Conservation (phyloP, 1,140 invertebrate genomes). For the Fopius arisanus region DNA sequence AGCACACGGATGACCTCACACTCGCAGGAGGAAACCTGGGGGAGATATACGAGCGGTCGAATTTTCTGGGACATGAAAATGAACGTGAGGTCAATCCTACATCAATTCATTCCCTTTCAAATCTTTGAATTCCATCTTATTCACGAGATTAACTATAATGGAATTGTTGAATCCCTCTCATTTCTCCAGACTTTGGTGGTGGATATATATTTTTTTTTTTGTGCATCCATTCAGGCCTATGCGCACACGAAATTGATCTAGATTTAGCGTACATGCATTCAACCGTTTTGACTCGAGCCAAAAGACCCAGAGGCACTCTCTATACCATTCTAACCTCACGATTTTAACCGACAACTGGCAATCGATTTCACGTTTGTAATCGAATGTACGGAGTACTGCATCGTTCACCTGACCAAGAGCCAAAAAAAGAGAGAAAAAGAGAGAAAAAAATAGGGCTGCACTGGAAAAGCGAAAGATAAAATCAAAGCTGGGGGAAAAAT, state of each 20-base stretch:
- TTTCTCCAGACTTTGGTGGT: neutral
- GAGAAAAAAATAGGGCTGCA: neutral
- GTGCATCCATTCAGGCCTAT: conserved; percentile 40
- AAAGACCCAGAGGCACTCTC: neutral
- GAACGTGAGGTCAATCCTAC: conserved; percentile 30
- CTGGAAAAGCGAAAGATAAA: neutral
- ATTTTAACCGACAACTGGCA: conserved; percentile 45
- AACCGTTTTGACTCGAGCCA: neutral
- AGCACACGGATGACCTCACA: neutral
- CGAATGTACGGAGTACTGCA: conserved; percentile 35
- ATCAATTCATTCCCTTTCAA: conserved; percentile 1
- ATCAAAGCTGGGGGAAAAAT: neutral
- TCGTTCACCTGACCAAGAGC: neutral
- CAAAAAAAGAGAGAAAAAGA: conserved; percentile 34
- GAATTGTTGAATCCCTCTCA: neutral
- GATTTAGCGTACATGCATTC: conserved; percentile 18
- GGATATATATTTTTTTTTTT: neutral
- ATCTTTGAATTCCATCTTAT: neutral
- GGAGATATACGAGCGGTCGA: conserved; percentile 19
- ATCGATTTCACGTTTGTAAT: conserved; percentile 60
- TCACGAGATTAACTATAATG: neutral
- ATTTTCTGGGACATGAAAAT: conserved; percentile 34
- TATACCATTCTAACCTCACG: conserved; percentile 42
- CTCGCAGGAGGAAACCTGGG: neutral
- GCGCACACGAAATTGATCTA: conserved; percentile 51